Percentiles rank a stretch among this genome's conserved stretches.
Conservation (phyloP, 2,797 vertebrate species). For the Esox masquinongy region DNA sequence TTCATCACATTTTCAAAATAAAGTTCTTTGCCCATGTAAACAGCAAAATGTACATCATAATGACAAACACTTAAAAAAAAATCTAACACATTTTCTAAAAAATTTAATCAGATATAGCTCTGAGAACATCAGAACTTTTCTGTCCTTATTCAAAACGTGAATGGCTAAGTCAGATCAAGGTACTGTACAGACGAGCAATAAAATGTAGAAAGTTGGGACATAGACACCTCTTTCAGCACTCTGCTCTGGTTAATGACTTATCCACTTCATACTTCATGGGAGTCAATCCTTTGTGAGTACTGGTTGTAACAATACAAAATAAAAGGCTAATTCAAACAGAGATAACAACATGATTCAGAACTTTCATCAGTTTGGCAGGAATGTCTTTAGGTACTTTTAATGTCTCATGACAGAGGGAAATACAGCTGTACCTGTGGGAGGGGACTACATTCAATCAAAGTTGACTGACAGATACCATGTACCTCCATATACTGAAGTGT, state of each 20-base stretch:
- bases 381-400: constrained; percentile 51
- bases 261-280: neutral
- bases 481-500: neutral
- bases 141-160: constrained; percentile 2
- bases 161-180: neutral
- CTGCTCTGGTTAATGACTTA: neutral
- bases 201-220: neutral
- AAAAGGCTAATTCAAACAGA: constrained; percentile 5
- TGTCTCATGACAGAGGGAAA: constrained; percentile 78
- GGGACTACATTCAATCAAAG: constrained; percentile 26
- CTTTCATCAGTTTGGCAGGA: neutral
- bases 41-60: constrained; percentile 1
- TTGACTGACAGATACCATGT: neutral
- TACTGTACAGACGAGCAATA: neutral
- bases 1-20: constrained; percentile 22
- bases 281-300: neutral
- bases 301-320: neutral
- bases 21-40: constrained; percentile 15
- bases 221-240: neutral
- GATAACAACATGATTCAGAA: neutral
- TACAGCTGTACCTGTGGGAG: constrained; percentile 66
- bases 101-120: neutral
- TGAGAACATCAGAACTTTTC: constrained; percentile 25
- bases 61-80: constrained; percentile 2
- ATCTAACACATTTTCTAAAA: neutral